Conservation (phyloP, 1,140 invertebrate genomes). For the Lanistes nyassanus region DNA sequence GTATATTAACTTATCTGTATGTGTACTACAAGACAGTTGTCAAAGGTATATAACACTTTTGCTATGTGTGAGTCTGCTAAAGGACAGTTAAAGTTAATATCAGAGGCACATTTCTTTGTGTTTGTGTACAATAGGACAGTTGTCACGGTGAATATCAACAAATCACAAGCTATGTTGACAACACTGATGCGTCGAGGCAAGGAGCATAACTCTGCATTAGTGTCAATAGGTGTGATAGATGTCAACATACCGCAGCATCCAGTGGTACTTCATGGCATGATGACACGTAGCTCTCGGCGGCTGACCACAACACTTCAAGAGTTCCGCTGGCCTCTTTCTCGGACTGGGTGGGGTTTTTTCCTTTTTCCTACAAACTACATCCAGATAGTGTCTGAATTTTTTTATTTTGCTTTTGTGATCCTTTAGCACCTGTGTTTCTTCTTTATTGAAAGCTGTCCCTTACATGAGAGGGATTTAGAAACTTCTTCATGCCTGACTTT, state of each 20-base stretch:
- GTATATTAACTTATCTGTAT: too few species aligned
- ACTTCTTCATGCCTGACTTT: neutral
- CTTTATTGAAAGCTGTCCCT: neutral
- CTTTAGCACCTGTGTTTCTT: neutral
- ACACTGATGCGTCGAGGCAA: slow-evolving; percentile 72
- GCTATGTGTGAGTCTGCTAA: too few species aligned
- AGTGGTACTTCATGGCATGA: slow-evolving; percentile 95
- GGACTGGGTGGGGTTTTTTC: slow-evolving; percentile 36
- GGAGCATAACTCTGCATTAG: slow-evolving; percentile 87
- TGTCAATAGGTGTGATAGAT: slow-evolving; percentile 88
- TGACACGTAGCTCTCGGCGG: slow-evolving; percentile 93
- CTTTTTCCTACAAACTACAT: neutral
- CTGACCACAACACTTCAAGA: slow-evolving; percentile 69
- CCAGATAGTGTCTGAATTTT: too few species aligned
- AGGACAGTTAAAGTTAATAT: too few species aligned
- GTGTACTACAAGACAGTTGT: too few species aligned
- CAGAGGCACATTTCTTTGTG: too few species aligned
- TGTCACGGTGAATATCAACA: slow-evolving; percentile 90
- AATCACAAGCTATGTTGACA: slow-evolving; percentile 89
- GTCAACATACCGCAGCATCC: slow-evolving; percentile 97
- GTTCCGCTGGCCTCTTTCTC: slow-evolving; percentile 54
- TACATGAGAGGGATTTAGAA: neutral
- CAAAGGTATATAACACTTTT: too few species aligned
- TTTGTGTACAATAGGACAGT: slow-evolving; percentile 77
- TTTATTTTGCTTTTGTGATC: too few species aligned